Evolutionary conservation across 2,797 vertebrate genomes (phyloP).

Genomic region (Mormyrus proboscirostris): DNA sequence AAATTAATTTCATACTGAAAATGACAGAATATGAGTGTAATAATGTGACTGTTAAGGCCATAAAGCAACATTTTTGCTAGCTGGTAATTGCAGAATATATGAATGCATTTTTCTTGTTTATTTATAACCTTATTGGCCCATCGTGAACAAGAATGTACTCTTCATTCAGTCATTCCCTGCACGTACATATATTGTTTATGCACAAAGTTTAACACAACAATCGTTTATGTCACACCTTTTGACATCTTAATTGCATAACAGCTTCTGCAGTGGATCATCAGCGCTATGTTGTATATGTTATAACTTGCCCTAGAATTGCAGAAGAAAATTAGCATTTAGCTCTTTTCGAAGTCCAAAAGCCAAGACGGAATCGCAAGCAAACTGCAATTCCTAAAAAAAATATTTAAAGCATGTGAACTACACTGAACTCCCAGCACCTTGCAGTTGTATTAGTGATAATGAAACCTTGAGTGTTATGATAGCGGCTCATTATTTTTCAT

Average conservation of each 20-base stretch:
- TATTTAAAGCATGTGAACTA: not conserved
- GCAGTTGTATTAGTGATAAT: not conserved
- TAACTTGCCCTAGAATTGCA: not conserved
- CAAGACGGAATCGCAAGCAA: not conserved
- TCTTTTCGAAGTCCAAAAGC: not conserved
- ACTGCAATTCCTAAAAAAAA: not conserved
- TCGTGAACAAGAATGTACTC: not conserved
- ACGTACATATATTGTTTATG: not conserved
- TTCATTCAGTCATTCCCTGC: not conserved
- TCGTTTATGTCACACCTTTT: not conserved
- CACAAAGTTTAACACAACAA: not conserved
- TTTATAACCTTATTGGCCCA: not conserved
- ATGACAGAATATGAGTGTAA: not conserved
- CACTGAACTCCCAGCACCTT: not conserved
- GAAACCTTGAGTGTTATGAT: not conserved
- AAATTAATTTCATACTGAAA: not conserved
- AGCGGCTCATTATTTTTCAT: not conserved
- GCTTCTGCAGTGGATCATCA: not conserved
- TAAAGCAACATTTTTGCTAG: not conserved
- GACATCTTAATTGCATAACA: not conserved
- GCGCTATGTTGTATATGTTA: not conserved
- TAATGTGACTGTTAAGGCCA: not conserved
- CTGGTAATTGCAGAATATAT: not conserved
- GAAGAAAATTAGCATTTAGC: not conserved
- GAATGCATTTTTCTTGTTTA: not conserved